A percentile compares a stretch with the other conserved stretches of the same genome.
Conservation (phyloP, 2,113 vertebrate species). For the Setophaga coronata region DNA sequence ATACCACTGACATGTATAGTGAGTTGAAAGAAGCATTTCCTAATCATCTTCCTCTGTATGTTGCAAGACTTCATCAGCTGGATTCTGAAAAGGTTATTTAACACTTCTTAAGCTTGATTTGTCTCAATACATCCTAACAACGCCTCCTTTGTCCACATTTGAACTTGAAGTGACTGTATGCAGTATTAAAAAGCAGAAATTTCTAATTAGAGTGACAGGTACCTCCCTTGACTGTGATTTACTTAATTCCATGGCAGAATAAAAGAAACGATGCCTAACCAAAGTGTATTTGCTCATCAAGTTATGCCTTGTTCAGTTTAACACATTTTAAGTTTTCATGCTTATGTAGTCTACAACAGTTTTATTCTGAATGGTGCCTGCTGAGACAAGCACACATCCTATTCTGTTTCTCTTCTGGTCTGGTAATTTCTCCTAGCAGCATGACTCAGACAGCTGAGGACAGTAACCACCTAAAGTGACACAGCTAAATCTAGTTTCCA, state of each 20-base stretch:
- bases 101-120: not conserved
- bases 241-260: not conserved
- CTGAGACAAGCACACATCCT: not conserved
- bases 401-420: not conserved
- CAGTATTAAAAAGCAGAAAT: not conserved
- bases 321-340: not conserved
- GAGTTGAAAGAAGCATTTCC: constrained; percentile 89
- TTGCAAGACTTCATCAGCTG: constrained; percentile 93
- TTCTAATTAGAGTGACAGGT: not conserved
- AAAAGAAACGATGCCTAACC: not conserved
- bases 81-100: constrained; percentile 92
- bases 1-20: constrained; percentile 86
- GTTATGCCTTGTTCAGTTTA: not conserved
- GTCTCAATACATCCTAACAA: not conserved
- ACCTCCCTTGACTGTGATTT: not conserved
- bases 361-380: not conserved
- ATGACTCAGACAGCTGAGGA: not conserved
- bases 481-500: not conserved
- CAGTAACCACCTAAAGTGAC: not conserved
- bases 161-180: not conserved
- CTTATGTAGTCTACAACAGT: not conserved
- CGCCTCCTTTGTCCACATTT: not conserved
- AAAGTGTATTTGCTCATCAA: not conserved
- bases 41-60: constrained; percentile 91
- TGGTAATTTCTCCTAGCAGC: not conserved